Percentiles rank a stretch among this genome's conserved stretches.
These are phyloP conservation scores for Pteropus rufus DNA, from an alignment of 2,797 vertebrate species.

Conservation along the genomic window DNA sequence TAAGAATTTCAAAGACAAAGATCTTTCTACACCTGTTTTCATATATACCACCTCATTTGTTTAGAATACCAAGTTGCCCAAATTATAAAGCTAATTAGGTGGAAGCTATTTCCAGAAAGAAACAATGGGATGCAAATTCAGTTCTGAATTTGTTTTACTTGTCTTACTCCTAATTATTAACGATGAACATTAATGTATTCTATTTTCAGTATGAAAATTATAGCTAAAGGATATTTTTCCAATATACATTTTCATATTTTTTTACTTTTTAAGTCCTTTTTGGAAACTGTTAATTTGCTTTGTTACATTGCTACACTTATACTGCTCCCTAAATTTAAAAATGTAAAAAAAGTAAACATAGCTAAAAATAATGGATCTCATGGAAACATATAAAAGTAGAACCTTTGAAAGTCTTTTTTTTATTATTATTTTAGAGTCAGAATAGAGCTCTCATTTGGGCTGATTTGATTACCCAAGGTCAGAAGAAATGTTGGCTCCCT, in stretches of 20 bases:
- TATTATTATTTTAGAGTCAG: background rate
- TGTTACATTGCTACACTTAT: conserved; percentile 34
- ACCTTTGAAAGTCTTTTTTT: conserved; percentile 9
- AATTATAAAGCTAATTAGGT: conserved; percentile 42
- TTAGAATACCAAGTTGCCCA: background rate
- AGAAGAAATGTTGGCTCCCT: background rate
- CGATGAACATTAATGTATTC: conserved; percentile 41
- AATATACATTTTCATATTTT: conserved; percentile 39
- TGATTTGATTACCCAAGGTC: conserved; percentile 39
- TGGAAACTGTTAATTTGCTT: conserved; percentile 62
- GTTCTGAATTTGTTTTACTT: conserved; percentile 14
- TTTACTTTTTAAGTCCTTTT: conserved; percentile 43
- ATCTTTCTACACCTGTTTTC: background rate
- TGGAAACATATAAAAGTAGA: conserved; percentile 44
- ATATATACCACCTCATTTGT: background rate
- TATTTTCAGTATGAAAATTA: conserved; percentile 40
- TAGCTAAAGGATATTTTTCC: conserved; percentile 42
- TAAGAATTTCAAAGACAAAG: background rate
- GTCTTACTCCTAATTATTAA: conserved; percentile 9
- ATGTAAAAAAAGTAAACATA: conserved; percentile 49
- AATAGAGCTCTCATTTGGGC: conserved; percentile 9
- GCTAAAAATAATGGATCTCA: conserved; percentile 60
- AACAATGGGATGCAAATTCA: background rate
- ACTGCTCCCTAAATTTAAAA: conserved; percentile 53
- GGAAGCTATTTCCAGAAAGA: conserved; percentile 17